Conservation (phyloP, 1,140 invertebrate genomes). For the Bicyclus anynana region DNA sequence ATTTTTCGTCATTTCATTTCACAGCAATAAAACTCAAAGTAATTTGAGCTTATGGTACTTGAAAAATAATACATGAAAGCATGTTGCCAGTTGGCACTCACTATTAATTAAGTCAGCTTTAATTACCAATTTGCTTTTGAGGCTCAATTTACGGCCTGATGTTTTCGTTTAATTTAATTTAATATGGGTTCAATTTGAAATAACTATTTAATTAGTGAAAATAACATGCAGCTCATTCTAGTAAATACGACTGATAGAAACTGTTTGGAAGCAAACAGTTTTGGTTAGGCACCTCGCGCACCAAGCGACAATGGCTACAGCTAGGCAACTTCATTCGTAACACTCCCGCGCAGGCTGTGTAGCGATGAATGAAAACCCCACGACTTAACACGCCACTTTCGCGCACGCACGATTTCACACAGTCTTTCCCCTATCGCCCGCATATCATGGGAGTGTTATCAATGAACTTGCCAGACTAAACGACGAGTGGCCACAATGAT, state of each 20-base stretch:
- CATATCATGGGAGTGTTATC: too few species aligned
- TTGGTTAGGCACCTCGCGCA: too few species aligned
- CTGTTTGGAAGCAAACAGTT: too few species aligned
- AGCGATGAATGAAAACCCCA: too few species aligned
- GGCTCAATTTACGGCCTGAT: not conserved
- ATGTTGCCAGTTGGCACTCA: not conserved
- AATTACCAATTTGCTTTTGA: conserved; percentile 1
- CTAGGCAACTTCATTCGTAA: too few species aligned
- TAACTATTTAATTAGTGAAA: not conserved
- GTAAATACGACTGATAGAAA: not conserved
- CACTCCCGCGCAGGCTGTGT: too few species aligned
- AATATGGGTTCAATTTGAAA: not conserved
- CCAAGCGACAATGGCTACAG: too few species aligned
- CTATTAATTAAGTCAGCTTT: not conserved
- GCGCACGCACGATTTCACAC: too few species aligned
- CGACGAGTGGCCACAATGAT: too few species aligned
- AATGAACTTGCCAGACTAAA: too few species aligned
- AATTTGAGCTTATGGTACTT: not conserved
- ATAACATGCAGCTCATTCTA: not conserved
- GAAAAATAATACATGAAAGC: not conserved
- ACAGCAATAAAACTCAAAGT: not conserved
- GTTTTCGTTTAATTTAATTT: not conserved
- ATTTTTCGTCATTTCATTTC: not conserved
- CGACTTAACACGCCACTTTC: too few species aligned
- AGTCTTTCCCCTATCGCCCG: too few species aligned